Percentiles rank a stretch among this genome's conserved stretches.
phyloP scores from a whole-genome alignment of 2,888 invertebrate species.

The Morpho achilles region DNA sequence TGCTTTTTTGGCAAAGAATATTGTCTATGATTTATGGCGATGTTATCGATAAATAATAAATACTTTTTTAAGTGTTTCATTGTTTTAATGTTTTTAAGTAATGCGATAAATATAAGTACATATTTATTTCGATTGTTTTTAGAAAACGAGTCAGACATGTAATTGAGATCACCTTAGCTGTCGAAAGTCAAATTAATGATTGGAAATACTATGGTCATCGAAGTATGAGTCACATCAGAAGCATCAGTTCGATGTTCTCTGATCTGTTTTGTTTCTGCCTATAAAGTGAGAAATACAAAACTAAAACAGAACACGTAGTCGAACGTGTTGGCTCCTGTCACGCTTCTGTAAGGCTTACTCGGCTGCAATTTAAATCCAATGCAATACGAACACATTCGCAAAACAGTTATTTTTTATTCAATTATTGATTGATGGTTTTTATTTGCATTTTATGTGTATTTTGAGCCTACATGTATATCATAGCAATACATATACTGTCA shows the following conservation, averaged over 20 bases:
- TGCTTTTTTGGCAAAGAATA: too few species aligned
- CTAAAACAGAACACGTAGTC: constrained; percentile 10
- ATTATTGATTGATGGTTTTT: not conserved
- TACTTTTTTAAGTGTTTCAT: too few species aligned
- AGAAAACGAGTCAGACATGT: too few species aligned
- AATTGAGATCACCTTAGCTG: too few species aligned
- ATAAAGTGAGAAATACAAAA: constrained; percentile 7
- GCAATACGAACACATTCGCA: not conserved
- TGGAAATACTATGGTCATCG: not conserved
- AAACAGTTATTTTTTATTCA: not conserved
- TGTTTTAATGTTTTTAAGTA: not conserved
- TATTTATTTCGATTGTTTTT: too few species aligned
- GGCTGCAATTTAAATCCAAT: constrained; percentile 1
- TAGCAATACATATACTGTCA: not conserved
- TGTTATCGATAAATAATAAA: too few species aligned
- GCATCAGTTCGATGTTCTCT: not conserved
- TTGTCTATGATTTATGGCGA: too few species aligned
- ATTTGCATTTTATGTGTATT: constrained; percentile 5
- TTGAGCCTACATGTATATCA: not conserved
- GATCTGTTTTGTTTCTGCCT: constrained; percentile 38
- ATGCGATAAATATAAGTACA: too few species aligned
- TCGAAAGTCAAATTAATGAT: too few species aligned
- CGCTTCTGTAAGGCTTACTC: constrained; percentile 24
- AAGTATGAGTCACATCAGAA: not conserved
- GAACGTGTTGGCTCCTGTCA: constrained; percentile 17